Evolutionary conservation across 2,113 vertebrate species (phyloP), one percentile per base, ranked within the genome.

Genomic region (Excalfactoria chinensis): DNA sequence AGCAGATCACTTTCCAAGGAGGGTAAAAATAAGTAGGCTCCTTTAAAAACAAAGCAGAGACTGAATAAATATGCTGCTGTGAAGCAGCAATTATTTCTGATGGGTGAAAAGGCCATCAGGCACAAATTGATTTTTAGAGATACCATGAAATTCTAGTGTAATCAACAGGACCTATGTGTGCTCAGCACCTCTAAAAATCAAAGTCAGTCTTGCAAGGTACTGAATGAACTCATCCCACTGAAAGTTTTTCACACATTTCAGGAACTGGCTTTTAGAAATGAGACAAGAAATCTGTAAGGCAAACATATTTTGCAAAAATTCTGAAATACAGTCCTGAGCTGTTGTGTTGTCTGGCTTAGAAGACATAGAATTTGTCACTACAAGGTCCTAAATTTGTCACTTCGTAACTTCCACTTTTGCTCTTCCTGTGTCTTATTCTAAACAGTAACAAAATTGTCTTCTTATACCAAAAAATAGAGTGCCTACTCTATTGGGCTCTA

Each of bases 81-180:
- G 82, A 84, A 96, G 88, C 91, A 94, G 79, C 91, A 96, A 96
- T 96, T 96, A 94, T 93, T 86, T 85, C 63, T 95, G 74, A 88
- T 80, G 96, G 73, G 44, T 92, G 90, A 94, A 94, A 83, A 96
- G 83, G 95, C 90, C 88, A 74, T 95, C 93, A 92, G 71, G 94
- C 81, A 80, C 71, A 62, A 93, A 95, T 88, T 86, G 93, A 96
- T 94, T 95, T 96, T 90, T 62, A 86, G 73, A 88, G 48, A 60
- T 78, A 75, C 53, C 28, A 53, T 84, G 93, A 91, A 91, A 86
- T 75, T 79, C 48, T 63, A 17, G 82, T 67, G 19, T 86, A 66
- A 71, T 70, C 7, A 5, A 91, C 90, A 71, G 60, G 66, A 93
- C 69, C 74, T 81, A 56, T 67, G 44, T 93, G 79, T 2, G 8